Conservation (phyloP, 2,888 invertebrate genomes). For the Andrena camellia region DNA sequence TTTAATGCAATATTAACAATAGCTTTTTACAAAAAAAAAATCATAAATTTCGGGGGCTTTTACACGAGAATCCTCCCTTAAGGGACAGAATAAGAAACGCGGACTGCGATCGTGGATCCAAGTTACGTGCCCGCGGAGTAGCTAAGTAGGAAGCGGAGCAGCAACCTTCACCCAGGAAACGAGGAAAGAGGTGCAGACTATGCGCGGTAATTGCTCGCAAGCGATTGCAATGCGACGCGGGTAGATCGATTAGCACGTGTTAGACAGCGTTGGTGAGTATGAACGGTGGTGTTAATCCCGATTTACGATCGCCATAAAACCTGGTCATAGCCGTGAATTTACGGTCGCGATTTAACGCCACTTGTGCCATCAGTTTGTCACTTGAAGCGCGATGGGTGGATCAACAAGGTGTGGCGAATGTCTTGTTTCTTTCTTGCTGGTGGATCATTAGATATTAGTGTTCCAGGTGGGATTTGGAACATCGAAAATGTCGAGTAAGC, state of each 20-base stretch:
- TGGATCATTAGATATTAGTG: neutral
- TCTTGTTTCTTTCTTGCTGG: neutral
- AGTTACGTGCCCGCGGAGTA: neutral
- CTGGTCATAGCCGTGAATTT: slow-evolving; percentile 27
- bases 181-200: slow-evolving; percentile 11
- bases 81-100: neutral
- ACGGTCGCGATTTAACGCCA: neutral
- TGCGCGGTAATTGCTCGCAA: slow-evolving; percentile 42
- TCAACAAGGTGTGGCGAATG: neutral
- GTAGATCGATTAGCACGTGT: slow-evolving; percentile 56
- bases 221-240: slow-evolving; percentile 51
- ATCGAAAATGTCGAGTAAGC: neutral
- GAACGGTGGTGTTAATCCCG: slow-evolving; percentile 49
- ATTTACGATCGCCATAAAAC: slow-evolving; percentile 60
- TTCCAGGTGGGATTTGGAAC: neutral
- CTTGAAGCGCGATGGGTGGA: neutral
- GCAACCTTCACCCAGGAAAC: slow-evolving; percentile 52
- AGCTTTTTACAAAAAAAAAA: no score
- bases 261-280: slow-evolving; percentile 44
- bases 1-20: no score
- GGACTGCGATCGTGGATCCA: neutral
- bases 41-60: no score
- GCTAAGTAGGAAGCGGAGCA: neutral
- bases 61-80: no score
- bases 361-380: slow-evolving; percentile 3